phyloP scores from a whole-genome alignment of 2,113 vertebrate species.

The Eira barbara region DNA sequence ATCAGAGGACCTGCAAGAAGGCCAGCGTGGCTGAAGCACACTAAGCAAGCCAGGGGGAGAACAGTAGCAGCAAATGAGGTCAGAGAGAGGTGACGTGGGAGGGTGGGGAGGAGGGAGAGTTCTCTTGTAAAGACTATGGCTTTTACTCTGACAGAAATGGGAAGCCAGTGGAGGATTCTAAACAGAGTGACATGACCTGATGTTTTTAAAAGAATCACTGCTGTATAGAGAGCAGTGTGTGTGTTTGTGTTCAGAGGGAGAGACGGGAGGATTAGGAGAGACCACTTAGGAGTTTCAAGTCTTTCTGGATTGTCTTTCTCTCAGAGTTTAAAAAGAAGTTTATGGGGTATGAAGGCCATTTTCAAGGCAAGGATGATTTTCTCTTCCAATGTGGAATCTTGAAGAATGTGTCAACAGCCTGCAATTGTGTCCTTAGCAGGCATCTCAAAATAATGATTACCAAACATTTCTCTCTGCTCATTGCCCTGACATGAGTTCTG shows the following conservation, averaged over 20 bases:
- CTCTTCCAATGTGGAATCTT: slow-evolving; percentile 42
- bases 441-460: slow-evolving; percentile 75
- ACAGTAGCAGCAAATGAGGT: background rate
- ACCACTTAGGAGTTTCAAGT: background rate
- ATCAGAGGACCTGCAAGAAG: background rate
- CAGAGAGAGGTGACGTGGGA: background rate
- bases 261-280: background rate
- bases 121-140: background rate
- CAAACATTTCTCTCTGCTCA: slow-evolving; percentile 73
- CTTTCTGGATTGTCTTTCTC: slow-evolving; percentile 27
- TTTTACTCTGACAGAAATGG: slow-evolving; percentile 32
- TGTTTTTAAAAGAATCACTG: slow-evolving; percentile 35
- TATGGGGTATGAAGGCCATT: slow-evolving; percentile 6
- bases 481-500: slow-evolving; percentile 77
- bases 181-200: slow-evolving; percentile 21
- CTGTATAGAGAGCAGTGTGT: background rate
- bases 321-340: background rate
- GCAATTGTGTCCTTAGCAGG: slow-evolving; percentile 60
- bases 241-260: background rate
- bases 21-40: background rate
- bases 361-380: slow-evolving; percentile 7
- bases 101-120: background rate
- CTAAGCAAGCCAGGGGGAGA: background rate
- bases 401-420: slow-evolving; percentile 47
- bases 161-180: slow-evolving; percentile 5